These are phyloP conservation scores for Eustalomyia histrio DNA, from an alignment of 2,888 invertebrate genomes.

Conservation along the genomic window DNA sequence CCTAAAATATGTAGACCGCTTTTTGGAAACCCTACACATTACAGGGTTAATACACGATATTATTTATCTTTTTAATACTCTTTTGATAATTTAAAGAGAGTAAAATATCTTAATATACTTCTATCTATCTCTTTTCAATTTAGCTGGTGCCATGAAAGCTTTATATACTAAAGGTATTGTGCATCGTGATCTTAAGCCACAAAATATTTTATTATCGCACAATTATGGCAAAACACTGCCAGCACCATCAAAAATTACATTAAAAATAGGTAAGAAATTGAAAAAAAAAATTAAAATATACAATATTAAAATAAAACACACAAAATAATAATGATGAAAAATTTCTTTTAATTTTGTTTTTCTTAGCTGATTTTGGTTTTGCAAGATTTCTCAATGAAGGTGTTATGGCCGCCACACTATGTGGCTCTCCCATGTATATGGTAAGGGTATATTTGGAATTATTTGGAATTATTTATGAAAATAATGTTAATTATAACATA, in stretches of 20 bases:
- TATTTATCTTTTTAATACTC: no score
- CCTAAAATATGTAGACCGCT: no score
- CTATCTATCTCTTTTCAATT: conserved; percentile 53
- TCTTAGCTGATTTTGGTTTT: conserved; percentile 99
- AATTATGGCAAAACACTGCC: conserved; percentile 79
- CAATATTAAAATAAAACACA: neutral
- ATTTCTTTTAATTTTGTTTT: no score
- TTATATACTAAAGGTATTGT: conserved; percentile 98
- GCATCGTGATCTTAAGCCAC: conserved; percentile 99
- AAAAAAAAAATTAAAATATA: neutral
- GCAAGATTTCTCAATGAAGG: conserved; percentile 99
- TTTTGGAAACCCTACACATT: no score
- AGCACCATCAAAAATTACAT: conserved; percentile 89
- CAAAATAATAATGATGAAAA: neutral
- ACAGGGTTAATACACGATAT: no score
- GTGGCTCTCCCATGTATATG: conserved; percentile 99
- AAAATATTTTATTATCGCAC: conserved; percentile 98
- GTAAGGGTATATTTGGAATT: conserved; percentile 80
- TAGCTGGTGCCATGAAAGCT: conserved; percentile 98
- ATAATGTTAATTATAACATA: neutral
- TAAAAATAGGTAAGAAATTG: conserved; percentile 91
- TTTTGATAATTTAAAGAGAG: no score
- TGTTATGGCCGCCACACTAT: conserved; percentile 99
- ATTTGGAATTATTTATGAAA: conserved; percentile 19
- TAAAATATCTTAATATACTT: no score